These are phyloP conservation scores for Atractosteus spatula DNA, from an alignment of 2,113 vertebrate genomes.

Conservation along the genomic window DNA sequence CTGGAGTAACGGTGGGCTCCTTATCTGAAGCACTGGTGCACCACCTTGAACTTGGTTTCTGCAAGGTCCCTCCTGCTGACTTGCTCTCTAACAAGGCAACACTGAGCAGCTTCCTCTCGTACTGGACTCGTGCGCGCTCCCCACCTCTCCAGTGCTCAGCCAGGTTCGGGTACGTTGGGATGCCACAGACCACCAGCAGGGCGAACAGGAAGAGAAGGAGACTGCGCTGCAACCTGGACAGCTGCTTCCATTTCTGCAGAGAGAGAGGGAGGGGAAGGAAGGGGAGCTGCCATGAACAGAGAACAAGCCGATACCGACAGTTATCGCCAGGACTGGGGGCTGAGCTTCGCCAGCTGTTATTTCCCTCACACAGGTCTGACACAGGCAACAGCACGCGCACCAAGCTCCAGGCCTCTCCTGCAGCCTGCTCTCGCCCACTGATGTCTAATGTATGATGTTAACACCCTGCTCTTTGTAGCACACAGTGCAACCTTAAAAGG, in stretches of 20 bases:
- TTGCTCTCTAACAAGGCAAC: background rate
- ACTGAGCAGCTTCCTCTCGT: background rate
- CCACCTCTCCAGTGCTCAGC: constrained; percentile 73
- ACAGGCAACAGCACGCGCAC: too few species aligned
- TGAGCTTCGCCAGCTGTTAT: too few species aligned
- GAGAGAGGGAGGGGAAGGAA: constrained; percentile 3
- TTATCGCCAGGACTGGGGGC: too few species aligned
- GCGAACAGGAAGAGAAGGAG: constrained; percentile 75
- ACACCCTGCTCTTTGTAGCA: too few species aligned
- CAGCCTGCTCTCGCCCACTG: too few species aligned
- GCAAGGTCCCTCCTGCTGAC: background rate
- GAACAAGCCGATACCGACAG: background rate
- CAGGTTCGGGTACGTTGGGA: constrained; percentile 62
- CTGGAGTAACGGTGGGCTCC: too few species aligned
- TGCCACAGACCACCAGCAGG: constrained; percentile 67
- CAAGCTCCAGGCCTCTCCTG: too few species aligned
- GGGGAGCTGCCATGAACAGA: background rate
- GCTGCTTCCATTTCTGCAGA: constrained; percentile 90
- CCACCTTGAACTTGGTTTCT: background rate
- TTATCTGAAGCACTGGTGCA: too few species aligned
- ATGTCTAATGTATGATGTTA: too few species aligned
- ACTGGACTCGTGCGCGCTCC: background rate
- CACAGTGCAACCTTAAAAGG: too few species aligned
- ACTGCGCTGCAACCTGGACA: constrained; percentile 86
- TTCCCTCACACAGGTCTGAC: too few species aligned